Evolutionary conservation across 2,888 invertebrate species (phyloP).

Genomic region (Acleris holmiana): DNA sequence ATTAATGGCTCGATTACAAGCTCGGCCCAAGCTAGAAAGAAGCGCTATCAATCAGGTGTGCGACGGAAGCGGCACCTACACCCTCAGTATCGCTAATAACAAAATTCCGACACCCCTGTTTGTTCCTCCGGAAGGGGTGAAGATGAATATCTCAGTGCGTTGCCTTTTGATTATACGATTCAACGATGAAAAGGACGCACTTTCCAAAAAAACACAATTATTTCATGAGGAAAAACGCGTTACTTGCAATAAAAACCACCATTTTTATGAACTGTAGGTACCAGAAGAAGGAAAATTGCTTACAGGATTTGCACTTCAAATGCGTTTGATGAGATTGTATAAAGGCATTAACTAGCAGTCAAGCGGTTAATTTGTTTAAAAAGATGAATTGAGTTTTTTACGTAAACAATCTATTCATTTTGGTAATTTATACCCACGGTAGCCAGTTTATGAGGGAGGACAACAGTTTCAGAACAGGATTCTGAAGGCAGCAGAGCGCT

Average conservation of each 20-base stretch:
- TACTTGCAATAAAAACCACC: constrained; percentile 26
- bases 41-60: constrained; percentile 84
- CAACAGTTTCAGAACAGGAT: constrained; percentile 52
- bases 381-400: too few species aligned
- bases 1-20: constrained; percentile 85
- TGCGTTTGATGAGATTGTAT: constrained; percentile 15
- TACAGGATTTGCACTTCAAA: constrained; percentile 17
- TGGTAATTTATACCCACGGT: too few species aligned
- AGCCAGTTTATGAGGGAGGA: constrained; percentile 32
- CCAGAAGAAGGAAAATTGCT: constrained; percentile 20
- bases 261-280: constrained; percentile 22
- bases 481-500: constrained; percentile 68
- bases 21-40: constrained; percentile 84
- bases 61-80: constrained; percentile 74
- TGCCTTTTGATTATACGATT: constrained; percentile 56
- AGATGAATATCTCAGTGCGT: constrained; percentile 75
- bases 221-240: constrained; percentile 38
- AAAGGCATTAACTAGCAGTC: neutral
- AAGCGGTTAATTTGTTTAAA: too few species aligned
- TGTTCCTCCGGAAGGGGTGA: constrained; percentile 80
- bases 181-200: constrained; percentile 52
- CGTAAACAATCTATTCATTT: too few species aligned
- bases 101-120: constrained; percentile 82
- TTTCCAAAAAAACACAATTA: constrained; percentile 42
- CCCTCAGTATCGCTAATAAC: constrained; percentile 82